phyloP scores from a whole-genome alignment of 2,888 invertebrate genomes.

The Catocala nupta region DNA sequence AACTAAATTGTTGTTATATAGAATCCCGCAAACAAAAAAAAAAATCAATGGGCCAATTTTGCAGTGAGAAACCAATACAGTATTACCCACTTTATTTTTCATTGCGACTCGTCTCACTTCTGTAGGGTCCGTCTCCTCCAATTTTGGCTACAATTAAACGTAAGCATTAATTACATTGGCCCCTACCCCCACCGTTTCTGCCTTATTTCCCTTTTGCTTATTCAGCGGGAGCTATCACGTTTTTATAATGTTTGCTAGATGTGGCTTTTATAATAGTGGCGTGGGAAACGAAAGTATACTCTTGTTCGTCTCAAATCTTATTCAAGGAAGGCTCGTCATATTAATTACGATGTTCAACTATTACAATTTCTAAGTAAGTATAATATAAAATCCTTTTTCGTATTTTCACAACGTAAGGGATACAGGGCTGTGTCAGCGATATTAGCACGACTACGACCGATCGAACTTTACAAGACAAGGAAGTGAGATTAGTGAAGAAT shows the following conservation, averaged over 20 bases:
- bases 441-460: no score
- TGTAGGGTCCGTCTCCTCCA: slow-evolving; percentile 71
- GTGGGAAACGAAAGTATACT: background rate
- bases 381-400: no score
- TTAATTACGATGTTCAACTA: no score
- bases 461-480: background rate
- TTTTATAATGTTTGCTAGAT: slow-evolving; percentile 55
- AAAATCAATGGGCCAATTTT: slow-evolving; percentile 25
- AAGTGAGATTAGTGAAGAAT: no score
- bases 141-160: slow-evolving; percentile 83
- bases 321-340: no score
- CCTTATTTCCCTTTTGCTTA: slow-evolving; percentile 85
- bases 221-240: slow-evolving; percentile 71
- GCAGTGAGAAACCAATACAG: slow-evolving; percentile 31
- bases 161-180: slow-evolving; percentile 85
- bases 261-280: slow-evolving; percentile 25
- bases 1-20: no score
- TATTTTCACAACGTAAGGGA: no score
- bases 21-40: background rate
- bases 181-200: slow-evolving; percentile 64
- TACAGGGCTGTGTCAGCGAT: no score
- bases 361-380: no score
- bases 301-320: no score
- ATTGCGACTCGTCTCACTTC: slow-evolving; percentile 62
- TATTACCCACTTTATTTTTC: slow-evolving; percentile 63